Evolutionary conservation across 2,888 invertebrate species (phyloP).

Genomic region (Nyleta sp.): DNA sequence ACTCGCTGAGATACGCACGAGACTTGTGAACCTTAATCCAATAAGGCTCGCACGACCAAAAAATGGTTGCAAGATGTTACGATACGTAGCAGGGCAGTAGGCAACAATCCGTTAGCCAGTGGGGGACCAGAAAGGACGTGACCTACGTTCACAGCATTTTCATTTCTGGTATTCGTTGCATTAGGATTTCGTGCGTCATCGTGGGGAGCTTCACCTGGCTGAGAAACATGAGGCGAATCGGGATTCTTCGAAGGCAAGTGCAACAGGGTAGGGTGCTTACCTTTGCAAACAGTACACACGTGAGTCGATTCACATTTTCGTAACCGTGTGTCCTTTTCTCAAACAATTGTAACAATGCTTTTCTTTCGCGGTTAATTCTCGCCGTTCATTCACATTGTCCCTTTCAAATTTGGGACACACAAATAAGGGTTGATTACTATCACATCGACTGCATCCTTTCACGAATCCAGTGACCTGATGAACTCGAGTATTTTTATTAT

Average conservation of each 20-base stretch:
- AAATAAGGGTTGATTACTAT: neutral
- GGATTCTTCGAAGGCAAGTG: no score
- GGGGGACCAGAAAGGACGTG: neutral
- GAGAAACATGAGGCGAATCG: no score
- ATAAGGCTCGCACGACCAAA: neutral
- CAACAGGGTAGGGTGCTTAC: no score
- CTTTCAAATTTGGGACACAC: neutral
- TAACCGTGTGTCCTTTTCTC: neutral
- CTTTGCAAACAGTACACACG: neutral
- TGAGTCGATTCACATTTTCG: neutral
- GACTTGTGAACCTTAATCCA: no score
- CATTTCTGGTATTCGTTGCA: neutral
- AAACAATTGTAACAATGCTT: constrained; percentile 1
- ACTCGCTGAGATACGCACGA: no score
- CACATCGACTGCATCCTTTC: neutral
- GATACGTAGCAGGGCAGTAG: neutral
- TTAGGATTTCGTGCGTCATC: no score
- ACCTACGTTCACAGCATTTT: neutral
- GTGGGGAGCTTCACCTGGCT: no score
- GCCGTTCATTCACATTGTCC: neutral
- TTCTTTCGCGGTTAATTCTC: neutral
- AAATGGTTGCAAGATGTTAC: neutral
- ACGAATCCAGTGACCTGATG: neutral
- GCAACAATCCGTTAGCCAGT: neutral
- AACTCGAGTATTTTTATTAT: neutral